These are phyloP conservation scores for Hymenopus coronatus DNA, from an alignment of 2,888 invertebrate species.

Conservation along the genomic window DNA sequence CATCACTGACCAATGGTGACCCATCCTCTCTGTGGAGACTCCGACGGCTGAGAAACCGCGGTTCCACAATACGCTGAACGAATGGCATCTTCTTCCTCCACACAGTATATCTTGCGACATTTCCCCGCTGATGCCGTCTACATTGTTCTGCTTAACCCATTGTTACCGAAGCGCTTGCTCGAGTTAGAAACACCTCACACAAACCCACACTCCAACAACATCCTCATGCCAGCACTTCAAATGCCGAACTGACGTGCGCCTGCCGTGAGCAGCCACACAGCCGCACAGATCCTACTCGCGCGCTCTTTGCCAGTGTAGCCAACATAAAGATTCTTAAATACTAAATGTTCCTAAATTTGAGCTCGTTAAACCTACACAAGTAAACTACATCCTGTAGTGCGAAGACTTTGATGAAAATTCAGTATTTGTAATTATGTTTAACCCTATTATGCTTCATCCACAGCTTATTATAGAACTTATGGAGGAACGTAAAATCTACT, in stretches of 20 bases:
- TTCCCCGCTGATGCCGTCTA: neutral
- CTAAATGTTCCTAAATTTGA: neutral
- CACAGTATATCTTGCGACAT: neutral
- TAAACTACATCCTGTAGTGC: neutral
- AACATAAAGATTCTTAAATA: neutral
- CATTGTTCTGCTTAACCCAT: neutral
- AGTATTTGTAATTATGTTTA: too few relatives aligned
- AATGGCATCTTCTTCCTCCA: conserved; percentile 67
- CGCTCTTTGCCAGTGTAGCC: neutral
- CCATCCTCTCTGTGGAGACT: conserved; percentile 58
- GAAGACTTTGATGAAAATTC: neutral
- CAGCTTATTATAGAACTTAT: too few relatives aligned
- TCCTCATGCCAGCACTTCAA: neutral
- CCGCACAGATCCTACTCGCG: neutral
- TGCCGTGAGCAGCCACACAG: neutral
- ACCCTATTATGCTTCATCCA: too few relatives aligned
- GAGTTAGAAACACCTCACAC: neutral
- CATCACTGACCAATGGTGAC: conserved; percentile 60
- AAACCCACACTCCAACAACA: neutral
- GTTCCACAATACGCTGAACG: conserved; percentile 79
- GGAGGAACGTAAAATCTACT: too few relatives aligned
- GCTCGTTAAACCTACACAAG: neutral
- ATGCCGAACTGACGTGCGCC: neutral
- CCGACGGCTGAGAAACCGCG: conserved; percentile 69
- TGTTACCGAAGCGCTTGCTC: neutral